Evolutionary conservation across 2,888 invertebrate genomes (phyloP), one percentile per base, ranked within the genome.

Genomic region (Balanococcus diminutus): DNA sequence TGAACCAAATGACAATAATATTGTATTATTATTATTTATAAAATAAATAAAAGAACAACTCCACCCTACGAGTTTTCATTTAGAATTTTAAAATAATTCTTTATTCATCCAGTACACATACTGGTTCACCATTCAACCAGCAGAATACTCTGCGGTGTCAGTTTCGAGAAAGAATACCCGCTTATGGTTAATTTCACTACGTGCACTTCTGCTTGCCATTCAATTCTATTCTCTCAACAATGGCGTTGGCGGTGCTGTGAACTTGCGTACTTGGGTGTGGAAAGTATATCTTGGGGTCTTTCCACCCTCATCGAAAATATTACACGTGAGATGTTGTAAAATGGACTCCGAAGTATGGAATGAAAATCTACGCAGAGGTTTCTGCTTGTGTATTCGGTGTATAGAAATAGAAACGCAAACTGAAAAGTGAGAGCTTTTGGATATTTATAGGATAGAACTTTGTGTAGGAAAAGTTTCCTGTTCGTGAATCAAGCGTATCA

Each of bases 221-320:
- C 72, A 31, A 72, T 25, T 42, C 42, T 42, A 72, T 25, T 42
- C 42, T 42, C 42, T 42, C 42, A 72, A 72, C 72, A 72, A 72
- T 72, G 72, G 72, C 72, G 72, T 22, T 72, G 72, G 72, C 31
- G 31, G 72, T 72, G 5, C 22, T 72, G 22, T 28, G 72, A 72
- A 72, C 72, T 72, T 72, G 72, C 72, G 72, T 72, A 72, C 72
- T 72, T 31, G 72, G 31, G 16, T 72, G 28, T 31, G 61, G 25
- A 61, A 61, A 72, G 72, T 25, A 2, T 22, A 31, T 72, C 31
- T 72, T 72, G 31, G 72, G 72, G 72, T 72, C 28, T 72, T 72
- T 31, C 31, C 72, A 31, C 72, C 72, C 72, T 72, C 31, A 14
- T 31, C 14, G 72, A 72, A 28, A 31, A 16, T 4, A 31, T 72